Conservation (phyloP, 2,797 vertebrate species). For the Pelobates cultripes region DNA sequence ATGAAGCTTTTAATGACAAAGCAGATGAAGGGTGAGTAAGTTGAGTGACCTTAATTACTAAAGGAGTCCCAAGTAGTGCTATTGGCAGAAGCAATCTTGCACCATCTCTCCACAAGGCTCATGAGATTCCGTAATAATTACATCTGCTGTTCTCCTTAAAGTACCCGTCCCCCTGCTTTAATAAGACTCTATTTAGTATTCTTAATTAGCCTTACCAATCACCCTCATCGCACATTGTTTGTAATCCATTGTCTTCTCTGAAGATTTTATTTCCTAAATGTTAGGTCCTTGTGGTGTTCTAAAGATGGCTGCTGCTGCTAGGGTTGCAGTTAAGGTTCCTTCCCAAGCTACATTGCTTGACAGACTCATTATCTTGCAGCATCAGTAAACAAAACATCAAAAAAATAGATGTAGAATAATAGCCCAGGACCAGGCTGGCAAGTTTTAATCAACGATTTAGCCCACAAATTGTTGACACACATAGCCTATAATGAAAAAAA, state of each 20-base stretch:
- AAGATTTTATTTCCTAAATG: neutral
- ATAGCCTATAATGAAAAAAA: too few relatives aligned
- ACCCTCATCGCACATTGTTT: conserved; percentile 5
- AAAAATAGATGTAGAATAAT: too few relatives aligned
- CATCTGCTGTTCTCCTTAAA: neutral
- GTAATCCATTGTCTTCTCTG: neutral
- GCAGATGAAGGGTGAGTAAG: conserved; percentile 33
- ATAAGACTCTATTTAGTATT: conserved; percentile 33
- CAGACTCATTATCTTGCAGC: too few relatives aligned
- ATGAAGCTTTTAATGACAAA: conserved; percentile 54
- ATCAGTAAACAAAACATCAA: too few relatives aligned
- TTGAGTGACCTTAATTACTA: conserved; percentile 48
- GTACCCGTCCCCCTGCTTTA: neutral
- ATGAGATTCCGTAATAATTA: neutral
- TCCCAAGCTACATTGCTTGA: too few relatives aligned
- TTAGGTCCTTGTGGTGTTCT: neutral
- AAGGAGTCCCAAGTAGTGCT: neutral
- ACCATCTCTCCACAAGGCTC: conserved; percentile 8
- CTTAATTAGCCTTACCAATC: conserved; percentile 22
- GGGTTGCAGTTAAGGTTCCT: neutral
- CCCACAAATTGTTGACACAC: too few relatives aligned
- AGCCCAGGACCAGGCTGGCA: too few relatives aligned
- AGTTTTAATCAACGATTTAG: too few relatives aligned
- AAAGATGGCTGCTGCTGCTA: conserved; percentile 10
- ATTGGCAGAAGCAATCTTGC: conserved; percentile 25